Evolutionary conservation across 2,797 vertebrate species (phyloP).

Genomic region (Pangasius djambal): DNA sequence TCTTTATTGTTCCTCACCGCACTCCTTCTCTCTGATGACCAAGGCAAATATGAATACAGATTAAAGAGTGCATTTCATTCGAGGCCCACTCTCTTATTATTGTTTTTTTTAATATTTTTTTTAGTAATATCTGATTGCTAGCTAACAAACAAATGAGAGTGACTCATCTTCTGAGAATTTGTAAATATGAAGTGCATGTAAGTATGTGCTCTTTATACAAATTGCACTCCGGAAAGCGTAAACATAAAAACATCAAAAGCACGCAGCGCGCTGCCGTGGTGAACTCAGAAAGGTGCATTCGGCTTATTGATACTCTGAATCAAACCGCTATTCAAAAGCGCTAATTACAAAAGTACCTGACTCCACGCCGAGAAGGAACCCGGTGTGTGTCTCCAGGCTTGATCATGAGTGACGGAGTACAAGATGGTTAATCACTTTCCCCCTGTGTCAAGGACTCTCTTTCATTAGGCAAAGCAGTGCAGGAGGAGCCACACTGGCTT

Average conservation of each 20-base stretch:
- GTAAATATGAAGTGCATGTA: background rate
- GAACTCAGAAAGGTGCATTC: background rate
- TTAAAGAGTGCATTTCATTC: background rate
- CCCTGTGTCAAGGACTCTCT: constrained; percentile 25
- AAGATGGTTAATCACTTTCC: constrained; percentile 46
- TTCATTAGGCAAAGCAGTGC: constrained; percentile 12
- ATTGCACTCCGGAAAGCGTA: background rate
- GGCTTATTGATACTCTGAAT: background rate
- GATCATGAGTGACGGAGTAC: background rate
- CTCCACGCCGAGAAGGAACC: background rate
- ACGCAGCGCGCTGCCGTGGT: background rate
- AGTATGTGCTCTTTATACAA: background rate
- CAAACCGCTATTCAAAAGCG: background rate
- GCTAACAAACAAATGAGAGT: background rate
- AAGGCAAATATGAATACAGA: background rate
- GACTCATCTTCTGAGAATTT: background rate
- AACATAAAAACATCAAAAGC: background rate
- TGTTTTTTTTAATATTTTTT: background rate
- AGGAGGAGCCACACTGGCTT: background rate
- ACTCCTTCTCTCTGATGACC: background rate
- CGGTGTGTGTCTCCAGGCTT: background rate
- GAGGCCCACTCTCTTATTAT: background rate
- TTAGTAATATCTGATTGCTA: too few relatives aligned
- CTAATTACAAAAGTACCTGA: background rate
- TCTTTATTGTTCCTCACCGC: background rate